A percentile compares a stretch with the other conserved stretches of the same genome.
Evolutionary conservation across 2,113 vertebrate species (phyloP).

Genomic region (Cyanoramphus novaezelandiae): DNA sequence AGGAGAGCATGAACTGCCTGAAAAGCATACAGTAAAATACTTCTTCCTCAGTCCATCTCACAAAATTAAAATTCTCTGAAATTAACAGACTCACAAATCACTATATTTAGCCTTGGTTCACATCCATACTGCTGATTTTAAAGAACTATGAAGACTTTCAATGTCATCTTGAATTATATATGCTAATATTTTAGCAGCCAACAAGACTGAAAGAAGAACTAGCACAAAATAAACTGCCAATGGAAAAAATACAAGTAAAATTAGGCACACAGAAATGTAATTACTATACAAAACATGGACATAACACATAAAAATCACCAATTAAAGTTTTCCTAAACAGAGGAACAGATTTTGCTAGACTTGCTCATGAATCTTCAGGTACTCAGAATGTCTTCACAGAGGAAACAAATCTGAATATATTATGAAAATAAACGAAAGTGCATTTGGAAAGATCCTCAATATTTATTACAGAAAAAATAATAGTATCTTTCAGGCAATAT

Average conservation of each 20-base stretch:
- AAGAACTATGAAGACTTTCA: slow-evolving; percentile 5
- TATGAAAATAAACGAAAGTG: neutral
- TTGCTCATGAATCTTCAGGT: neutral
- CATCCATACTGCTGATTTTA: neutral
- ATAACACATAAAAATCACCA: neutral
- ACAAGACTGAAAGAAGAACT: neutral
- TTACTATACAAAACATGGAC: neutral
- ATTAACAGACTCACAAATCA: neutral
- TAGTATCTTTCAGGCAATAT: neutral
- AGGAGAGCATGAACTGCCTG: neutral
- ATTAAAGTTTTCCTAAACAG: neutral
- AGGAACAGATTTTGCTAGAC: neutral
- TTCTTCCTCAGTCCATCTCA: neutral
- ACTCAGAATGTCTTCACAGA: neutral
- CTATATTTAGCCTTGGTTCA: neutral
- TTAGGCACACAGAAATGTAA: neutral
- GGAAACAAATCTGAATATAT: neutral
- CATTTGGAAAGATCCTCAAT: neutral
- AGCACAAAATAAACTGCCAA: neutral
- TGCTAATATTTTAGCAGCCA: slow-evolving; percentile 23
- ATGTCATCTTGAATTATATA: neutral
- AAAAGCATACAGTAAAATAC: neutral
- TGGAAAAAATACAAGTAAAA: slow-evolving; percentile 22
- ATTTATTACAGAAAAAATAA: neutral
- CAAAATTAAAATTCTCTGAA: neutral